phyloP scores from a whole-genome alignment of 2,797 vertebrate genomes.

The Crenichthys baileyi region DNA sequence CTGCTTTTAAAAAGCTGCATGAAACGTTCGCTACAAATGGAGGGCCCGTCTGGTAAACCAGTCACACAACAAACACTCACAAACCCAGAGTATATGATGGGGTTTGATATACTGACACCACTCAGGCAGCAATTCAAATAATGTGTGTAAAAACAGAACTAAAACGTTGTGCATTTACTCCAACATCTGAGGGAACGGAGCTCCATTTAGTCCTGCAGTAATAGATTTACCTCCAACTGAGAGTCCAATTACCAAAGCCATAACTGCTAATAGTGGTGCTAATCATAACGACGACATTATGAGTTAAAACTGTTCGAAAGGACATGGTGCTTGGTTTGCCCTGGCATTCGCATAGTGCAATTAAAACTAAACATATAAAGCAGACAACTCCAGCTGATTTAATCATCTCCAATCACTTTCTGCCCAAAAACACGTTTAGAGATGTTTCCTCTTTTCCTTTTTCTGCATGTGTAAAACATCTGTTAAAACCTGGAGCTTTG shows the following conservation, averaged over 20 bases:
- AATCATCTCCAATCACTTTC: conserved; percentile 22
- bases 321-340: conserved; percentile 36
- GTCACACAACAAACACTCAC: neutral
- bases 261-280: conserved; percentile 67
- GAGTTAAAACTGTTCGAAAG: conserved; percentile 42
- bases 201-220: conserved; percentile 53
- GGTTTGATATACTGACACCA: conserved; percentile 19
- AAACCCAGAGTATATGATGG: conserved; percentile 14
- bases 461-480: conserved; percentile 2
- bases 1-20: conserved; percentile 41
- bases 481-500: conserved; percentile 12
- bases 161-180: conserved; percentile 27
- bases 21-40: conserved; percentile 57
- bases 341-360: conserved; percentile 24
- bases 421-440: neutral
- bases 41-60: conserved; percentile 21
- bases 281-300: conserved; percentile 57
- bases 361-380: conserved; percentile 56
- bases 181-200: conserved; percentile 24
- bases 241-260: conserved; percentile 70
- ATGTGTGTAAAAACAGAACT: conserved; percentile 21
- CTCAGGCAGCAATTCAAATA: conserved; percentile 21
- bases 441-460: neutral
- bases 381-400: conserved; percentile 40
- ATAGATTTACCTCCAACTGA: conserved; percentile 66